Evolutionary conservation across 2,888 invertebrate genomes (phyloP).

Genomic region (Drosophila setosimentum): DNA sequence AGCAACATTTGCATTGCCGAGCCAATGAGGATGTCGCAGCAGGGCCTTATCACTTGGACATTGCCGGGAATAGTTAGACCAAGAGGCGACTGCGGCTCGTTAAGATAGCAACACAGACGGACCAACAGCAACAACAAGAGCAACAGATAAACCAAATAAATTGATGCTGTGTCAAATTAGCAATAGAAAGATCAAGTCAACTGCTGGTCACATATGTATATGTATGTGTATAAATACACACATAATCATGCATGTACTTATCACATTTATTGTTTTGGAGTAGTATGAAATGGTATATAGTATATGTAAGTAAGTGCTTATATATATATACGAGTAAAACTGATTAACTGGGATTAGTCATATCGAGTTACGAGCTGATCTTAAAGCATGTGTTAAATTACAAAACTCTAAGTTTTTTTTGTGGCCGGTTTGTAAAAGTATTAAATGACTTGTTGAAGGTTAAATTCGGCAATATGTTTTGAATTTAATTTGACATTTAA

Average conservation of each 20-base stretch:
- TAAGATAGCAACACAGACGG: constrained; percentile 38
- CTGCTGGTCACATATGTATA: neutral
- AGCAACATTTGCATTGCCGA: constrained; percentile 31
- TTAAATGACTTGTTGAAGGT: neutral
- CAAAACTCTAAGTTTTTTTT: neutral
- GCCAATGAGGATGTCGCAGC: constrained; percentile 18
- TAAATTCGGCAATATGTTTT: neutral
- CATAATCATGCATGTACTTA: constrained; percentile 11
- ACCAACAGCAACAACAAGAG: constrained; percentile 1
- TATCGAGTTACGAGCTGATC: constrained; percentile 6
- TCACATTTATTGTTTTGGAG: constrained; percentile 10
- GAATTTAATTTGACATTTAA: neutral
- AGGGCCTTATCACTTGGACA: constrained; percentile 37
- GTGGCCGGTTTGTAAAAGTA: too few relatives aligned
- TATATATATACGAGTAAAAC: neutral
- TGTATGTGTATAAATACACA: neutral
- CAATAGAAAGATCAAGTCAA: constrained; percentile 45
- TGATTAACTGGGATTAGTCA: constrained; percentile 17
- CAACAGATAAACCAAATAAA: constrained; percentile 36
- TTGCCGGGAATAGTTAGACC: constrained; percentile 31
- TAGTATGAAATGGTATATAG: neutral
- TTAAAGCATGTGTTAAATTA: constrained; percentile 1
- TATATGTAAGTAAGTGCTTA: neutral
- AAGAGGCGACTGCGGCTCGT: constrained; percentile 32
- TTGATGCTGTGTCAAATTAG: constrained; percentile 49